Conservation (phyloP, 2,888 invertebrate genomes). For the Lithophane semibrunnea region DNA sequence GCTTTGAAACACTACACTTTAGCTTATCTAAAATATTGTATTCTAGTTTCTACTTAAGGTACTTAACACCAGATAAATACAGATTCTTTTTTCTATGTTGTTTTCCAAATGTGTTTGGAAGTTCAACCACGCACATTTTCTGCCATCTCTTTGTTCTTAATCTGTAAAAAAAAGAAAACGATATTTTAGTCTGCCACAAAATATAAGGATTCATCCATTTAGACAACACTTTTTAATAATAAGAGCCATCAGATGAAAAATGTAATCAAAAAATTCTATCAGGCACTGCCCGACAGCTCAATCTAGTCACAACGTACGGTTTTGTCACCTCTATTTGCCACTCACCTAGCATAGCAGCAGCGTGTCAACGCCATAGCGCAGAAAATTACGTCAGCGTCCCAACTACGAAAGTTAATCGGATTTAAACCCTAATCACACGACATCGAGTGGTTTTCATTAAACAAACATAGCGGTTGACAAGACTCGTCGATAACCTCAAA, state of each 20-base stretch:
- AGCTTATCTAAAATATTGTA: neutral
- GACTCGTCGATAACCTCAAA: constrained; percentile 2
- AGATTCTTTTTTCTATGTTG: too few relatives aligned
- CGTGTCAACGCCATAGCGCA: constrained; percentile 36
- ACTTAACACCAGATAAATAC: neutral
- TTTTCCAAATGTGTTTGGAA: neutral
- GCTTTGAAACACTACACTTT: neutral
- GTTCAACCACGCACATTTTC: neutral
- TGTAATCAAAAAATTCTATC: neutral
- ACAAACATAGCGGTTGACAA: constrained; percentile 42
- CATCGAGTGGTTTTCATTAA: constrained; percentile 51
- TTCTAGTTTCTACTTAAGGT: neutral
- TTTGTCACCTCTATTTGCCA: constrained; percentile 9
- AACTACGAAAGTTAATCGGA: constrained; percentile 62
- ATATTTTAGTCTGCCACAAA: too few relatives aligned
- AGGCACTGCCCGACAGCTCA: neutral
- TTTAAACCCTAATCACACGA: constrained; percentile 58
- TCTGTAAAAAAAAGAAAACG: neutral
- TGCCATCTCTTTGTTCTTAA: neutral
- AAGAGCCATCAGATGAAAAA: neutral
- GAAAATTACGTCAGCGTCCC: constrained; percentile 54
- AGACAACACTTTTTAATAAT: neutral
- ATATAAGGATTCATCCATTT: neutral
- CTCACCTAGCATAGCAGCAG: neutral
- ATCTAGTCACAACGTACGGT: neutral